Conservation (phyloP, 2,113 vertebrate species). For the Micronycteris hirsuta region DNA sequence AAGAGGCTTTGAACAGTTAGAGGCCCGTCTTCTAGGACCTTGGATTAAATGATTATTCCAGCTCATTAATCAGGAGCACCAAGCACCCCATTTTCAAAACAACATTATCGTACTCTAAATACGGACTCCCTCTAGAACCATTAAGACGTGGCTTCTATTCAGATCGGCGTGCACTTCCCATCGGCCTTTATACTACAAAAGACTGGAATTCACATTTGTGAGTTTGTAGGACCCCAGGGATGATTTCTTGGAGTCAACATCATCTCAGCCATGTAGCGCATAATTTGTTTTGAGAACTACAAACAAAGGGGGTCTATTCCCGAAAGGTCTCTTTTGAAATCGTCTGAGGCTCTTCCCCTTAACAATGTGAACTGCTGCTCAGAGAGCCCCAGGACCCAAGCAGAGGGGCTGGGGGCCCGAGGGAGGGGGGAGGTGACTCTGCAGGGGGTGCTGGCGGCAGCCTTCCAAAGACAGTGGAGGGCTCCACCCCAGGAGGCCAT, state of each 20-base stretch:
- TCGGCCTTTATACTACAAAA: slow-evolving; percentile 31
- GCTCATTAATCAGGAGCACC: background rate
- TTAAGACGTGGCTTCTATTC: background rate
- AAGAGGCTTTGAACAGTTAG: background rate
- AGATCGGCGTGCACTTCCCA: background rate
- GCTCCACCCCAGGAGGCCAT: background rate
- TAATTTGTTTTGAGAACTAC: slow-evolving; percentile 68
- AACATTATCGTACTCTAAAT: background rate
- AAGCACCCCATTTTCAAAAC: slow-evolving; percentile 7
- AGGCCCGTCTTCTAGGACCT: background rate
- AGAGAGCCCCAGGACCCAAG: background rate
- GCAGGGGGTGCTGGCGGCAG: too few species aligned
- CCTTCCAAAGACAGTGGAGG: background rate
- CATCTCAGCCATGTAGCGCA: slow-evolving; percentile 9
- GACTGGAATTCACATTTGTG: background rate
- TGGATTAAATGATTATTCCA: background rate
- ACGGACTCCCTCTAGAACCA: background rate
- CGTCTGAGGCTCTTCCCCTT: slow-evolving; percentile 8
- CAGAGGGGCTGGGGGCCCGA: too few species aligned
- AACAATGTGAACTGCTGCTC: background rate
- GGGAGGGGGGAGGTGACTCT: too few species aligned
- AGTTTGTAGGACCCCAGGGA: background rate
- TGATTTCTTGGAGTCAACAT: background rate
- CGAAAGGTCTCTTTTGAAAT: slow-evolving; percentile 8
- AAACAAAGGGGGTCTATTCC: slow-evolving; percentile 55